Evolutionary conservation across 2,888 invertebrate species (phyloP).

Genomic region (Phengaris arion): DNA sequence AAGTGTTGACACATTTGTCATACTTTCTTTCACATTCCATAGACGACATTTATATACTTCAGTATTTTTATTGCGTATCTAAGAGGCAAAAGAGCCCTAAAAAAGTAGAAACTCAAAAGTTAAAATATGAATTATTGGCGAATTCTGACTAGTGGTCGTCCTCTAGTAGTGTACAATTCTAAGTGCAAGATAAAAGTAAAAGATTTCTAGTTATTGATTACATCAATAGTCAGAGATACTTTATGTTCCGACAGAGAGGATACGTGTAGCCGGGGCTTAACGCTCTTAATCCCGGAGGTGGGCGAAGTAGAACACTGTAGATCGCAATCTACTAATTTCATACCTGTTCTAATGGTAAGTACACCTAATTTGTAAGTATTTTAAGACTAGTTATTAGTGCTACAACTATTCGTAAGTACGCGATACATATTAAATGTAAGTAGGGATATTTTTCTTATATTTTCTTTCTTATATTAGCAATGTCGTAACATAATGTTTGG

Average conservation of each 20-base stretch:
- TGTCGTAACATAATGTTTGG: not conserved
- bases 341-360: not conserved
- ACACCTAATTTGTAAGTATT: conserved; percentile 15
- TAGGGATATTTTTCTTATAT: too few relatives aligned
- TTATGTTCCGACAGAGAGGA: not conserved
- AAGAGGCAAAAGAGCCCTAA: too few relatives aligned
- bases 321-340: conserved; percentile 26
- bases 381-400: not conserved
- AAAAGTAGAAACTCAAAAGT: too few relatives aligned
- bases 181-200: not conserved
- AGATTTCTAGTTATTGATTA: not conserved
- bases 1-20: too few relatives aligned
- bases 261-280: not conserved
- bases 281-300: conserved; percentile 4
- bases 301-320: conserved; percentile 18
- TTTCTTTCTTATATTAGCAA: not conserved
- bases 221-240: not conserved
- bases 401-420: not conserved
- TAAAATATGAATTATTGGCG: too few relatives aligned
- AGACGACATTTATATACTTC: too few relatives aligned
- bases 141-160: too few relatives aligned
- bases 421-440: not conserved
- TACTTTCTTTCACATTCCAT: too few relatives aligned
- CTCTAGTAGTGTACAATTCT: too few relatives aligned
- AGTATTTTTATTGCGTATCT: too few relatives aligned